Evolutionary conservation across 2,888 invertebrate genomes (phyloP).

Genomic region (Drosophila paranaensis): DNA sequence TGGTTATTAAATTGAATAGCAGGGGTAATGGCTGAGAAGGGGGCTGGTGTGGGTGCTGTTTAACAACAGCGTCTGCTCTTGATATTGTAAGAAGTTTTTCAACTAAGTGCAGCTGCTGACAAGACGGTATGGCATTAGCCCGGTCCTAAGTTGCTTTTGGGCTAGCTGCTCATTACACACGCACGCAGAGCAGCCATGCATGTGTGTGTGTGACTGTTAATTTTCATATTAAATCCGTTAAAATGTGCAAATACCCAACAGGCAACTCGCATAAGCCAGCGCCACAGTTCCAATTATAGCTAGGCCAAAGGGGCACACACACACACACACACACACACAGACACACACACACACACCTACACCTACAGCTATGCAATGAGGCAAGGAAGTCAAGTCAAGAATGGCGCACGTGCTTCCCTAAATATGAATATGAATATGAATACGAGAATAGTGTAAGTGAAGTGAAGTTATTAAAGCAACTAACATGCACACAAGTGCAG

Average conservation of each 20-base stretch:
- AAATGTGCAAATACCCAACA: constrained; percentile 77
- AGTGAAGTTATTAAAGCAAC: constrained; percentile 74
- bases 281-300: constrained; percentile 19
- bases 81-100: constrained; percentile 74
- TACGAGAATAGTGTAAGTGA: constrained; percentile 70
- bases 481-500: constrained; percentile 45
- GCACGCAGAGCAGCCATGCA: not conserved
- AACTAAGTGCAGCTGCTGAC: constrained; percentile 73
- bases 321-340: constrained; percentile 7
- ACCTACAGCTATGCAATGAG: constrained; percentile 23
- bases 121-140: constrained; percentile 28
- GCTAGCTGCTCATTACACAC: constrained; percentile 60
- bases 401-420: constrained; percentile 48
- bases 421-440: constrained; percentile 56
- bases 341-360: constrained; percentile 16
- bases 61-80: constrained; percentile 37
- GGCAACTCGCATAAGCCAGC: constrained; percentile 50
- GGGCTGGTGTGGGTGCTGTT: not conserved
- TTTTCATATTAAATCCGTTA: constrained; percentile 79
- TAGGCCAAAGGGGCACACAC: constrained; percentile 20
- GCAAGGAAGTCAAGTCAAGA: constrained; percentile 43
- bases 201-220: constrained; percentile 60
- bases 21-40: not conserved
- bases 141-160: constrained; percentile 33
- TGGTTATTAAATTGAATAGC: constrained; percentile 9